A percentile compares a stretch with the other conserved stretches of the same genome.
phyloP scores from a whole-genome alignment of 2,113 vertebrate genomes.

The Barnardius zonarius region DNA sequence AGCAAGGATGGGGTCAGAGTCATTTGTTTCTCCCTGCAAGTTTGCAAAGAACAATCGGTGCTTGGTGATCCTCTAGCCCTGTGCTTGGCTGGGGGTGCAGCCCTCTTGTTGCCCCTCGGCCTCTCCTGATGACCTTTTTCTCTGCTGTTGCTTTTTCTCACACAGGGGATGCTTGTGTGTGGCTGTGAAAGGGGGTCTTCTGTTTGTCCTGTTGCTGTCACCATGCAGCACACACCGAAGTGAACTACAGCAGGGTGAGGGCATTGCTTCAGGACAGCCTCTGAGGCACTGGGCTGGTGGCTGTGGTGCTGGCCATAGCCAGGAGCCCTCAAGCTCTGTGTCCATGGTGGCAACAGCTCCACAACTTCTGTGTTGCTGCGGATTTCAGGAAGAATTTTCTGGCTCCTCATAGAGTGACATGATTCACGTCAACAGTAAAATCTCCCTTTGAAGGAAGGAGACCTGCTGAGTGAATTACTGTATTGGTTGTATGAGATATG shows the following conservation, averaged over 20 bases:
- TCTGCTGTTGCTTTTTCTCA: not conserved
- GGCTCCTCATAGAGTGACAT: not conserved
- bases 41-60: not conserved
- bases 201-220: accelerated
- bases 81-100: not conserved
- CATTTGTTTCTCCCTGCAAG: not conserved
- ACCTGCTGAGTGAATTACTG: not conserved
- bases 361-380: not conserved
- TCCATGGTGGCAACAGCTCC: not conserved
- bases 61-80: accelerated
- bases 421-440: not conserved
- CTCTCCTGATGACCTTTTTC: not conserved
- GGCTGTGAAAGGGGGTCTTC: not conserved
- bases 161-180: not conserved
- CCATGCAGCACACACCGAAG: accelerated
- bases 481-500: too few species aligned
- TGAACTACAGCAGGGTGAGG: accelerated
- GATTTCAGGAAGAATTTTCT: not conserved
- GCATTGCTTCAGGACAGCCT: not conserved
- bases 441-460: not conserved
- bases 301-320: not conserved
- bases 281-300: not conserved
- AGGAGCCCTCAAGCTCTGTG: not conserved
- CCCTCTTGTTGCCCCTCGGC: not conserved
- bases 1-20: not conserved